Conservation (phyloP, 1,140 invertebrate genomes). For the Drosophila punjabiensis region DNA sequence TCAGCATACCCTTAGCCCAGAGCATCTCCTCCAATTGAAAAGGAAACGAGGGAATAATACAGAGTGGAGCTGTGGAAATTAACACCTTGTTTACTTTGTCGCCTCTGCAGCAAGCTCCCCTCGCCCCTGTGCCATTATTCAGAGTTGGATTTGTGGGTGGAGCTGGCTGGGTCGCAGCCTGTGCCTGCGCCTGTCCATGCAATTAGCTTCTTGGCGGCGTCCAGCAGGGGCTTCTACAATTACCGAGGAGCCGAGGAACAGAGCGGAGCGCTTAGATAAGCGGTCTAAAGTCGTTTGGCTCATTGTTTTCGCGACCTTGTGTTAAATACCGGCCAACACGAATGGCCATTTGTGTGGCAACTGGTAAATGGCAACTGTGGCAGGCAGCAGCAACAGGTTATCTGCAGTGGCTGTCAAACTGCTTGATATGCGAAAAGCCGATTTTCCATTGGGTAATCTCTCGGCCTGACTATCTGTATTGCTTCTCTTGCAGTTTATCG, state of each 20-base stretch:
- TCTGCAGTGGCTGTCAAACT: slow-evolving; percentile 55
- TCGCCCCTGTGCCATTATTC: slow-evolving; percentile 9
- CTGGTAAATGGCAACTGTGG: slow-evolving; percentile 11
- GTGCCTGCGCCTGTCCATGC: slow-evolving; percentile 39
- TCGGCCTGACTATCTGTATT: background rate
- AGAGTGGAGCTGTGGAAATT: slow-evolving; percentile 58
- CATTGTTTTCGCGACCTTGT: slow-evolving; percentile 74
- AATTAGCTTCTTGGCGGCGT: slow-evolving; percentile 57
- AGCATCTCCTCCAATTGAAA: slow-evolving; percentile 11
- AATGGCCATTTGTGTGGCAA: slow-evolving; percentile 52
- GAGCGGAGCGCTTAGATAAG: slow-evolving; percentile 59
- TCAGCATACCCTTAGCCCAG: background rate
- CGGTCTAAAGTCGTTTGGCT: slow-evolving; percentile 56
- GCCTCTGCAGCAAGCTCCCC: slow-evolving; percentile 24
- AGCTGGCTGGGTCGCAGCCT: slow-evolving; percentile 4
- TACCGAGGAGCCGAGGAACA: slow-evolving; percentile 16
- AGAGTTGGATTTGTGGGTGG: slow-evolving; percentile 22
- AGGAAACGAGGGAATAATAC: slow-evolving; percentile 16
- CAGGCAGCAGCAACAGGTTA: slow-evolving; percentile 64
- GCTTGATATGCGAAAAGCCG: slow-evolving; percentile 28
- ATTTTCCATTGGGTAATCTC: slow-evolving; percentile 17
- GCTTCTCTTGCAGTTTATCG: slow-evolving; percentile 52
- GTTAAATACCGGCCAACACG: slow-evolving; percentile 66
- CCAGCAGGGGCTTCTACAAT: slow-evolving; percentile 48
- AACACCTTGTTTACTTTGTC: slow-evolving; percentile 77